A percentile compares a stretch with the other conserved stretches of the same genome.
Conservation (phyloP, 2,888 invertebrate genomes). For the Fragum fragum region DNA sequence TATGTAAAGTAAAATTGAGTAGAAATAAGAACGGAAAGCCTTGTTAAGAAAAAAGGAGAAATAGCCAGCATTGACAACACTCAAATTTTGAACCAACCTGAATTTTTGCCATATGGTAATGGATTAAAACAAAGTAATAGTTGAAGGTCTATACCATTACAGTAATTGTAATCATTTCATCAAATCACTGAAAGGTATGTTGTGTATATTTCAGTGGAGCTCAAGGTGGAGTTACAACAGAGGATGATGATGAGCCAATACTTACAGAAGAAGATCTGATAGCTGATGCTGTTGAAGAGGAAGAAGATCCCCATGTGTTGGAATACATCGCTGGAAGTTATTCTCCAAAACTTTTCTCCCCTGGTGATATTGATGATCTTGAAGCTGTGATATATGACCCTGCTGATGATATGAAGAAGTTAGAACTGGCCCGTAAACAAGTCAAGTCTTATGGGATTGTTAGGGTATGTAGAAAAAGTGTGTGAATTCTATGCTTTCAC, state of each 20-base stretch:
- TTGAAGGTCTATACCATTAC: too few relatives aligned
- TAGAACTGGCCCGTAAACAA: constrained; percentile 92
- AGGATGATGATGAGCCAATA: constrained; percentile 49
- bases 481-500: too few relatives aligned
- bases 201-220: background rate
- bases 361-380: constrained; percentile 90
- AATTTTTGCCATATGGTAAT: too few relatives aligned
- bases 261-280: constrained; percentile 79
- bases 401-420: constrained; percentile 92
- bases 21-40: too few relatives aligned
- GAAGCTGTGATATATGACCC: constrained; percentile 93
- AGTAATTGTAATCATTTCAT: too few relatives aligned
- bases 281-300: constrained; percentile 79
- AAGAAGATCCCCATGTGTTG: constrained; percentile 38
- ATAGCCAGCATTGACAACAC: too few relatives aligned
- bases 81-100: too few relatives aligned
- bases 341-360: constrained; percentile 91
- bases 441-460: constrained; percentile 88
- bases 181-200: too few relatives aligned
- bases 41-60: too few relatives aligned
- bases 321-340: constrained; percentile 91
- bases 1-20: too few relatives aligned
- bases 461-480: constrained; percentile 79
- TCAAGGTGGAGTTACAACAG: constrained; percentile 4
- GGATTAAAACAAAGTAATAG: too few relatives aligned